phyloP scores from a whole-genome alignment of 2,113 vertebrate species.

The Tragelaphus imberbis region DNA sequence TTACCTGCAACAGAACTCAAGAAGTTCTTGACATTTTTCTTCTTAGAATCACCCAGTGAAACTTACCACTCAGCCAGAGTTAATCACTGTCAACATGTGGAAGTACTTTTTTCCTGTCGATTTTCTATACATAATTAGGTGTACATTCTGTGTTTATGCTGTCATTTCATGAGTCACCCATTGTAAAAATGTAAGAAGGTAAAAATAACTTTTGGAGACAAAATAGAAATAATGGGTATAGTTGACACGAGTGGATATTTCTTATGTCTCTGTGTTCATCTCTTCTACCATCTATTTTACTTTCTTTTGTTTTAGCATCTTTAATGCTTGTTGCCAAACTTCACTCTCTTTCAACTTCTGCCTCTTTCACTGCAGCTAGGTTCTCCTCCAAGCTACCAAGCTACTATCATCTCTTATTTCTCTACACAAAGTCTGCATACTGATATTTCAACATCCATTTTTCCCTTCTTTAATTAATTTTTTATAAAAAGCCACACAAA shows the following conservation, averaged over 20 bases:
- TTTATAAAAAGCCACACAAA: background rate
- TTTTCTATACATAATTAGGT: background rate
- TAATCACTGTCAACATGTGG: background rate
- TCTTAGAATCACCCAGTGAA: background rate
- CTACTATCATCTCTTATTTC: background rate
- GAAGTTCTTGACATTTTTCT: background rate
- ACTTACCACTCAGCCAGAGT: background rate
- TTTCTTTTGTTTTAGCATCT: background rate
- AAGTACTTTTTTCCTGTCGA: background rate
- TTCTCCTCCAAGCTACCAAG: background rate
- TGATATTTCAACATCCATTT: background rate
- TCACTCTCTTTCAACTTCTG: background rate
- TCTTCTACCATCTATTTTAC: background rate
- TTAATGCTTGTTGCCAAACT: background rate
- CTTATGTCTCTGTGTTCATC: background rate
- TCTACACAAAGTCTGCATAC: background rate
- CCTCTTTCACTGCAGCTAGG: background rate
- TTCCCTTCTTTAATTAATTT: background rate
- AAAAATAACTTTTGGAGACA: background rate
- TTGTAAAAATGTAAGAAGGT: background rate
- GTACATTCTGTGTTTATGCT: background rate
- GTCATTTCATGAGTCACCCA: background rate
- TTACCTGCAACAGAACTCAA: background rate
- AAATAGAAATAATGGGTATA: background rate
- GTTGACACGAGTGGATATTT: background rate